phyloP scores from a whole-genome alignment of 2,113 vertebrate genomes.

The Pogona vitticeps region DNA sequence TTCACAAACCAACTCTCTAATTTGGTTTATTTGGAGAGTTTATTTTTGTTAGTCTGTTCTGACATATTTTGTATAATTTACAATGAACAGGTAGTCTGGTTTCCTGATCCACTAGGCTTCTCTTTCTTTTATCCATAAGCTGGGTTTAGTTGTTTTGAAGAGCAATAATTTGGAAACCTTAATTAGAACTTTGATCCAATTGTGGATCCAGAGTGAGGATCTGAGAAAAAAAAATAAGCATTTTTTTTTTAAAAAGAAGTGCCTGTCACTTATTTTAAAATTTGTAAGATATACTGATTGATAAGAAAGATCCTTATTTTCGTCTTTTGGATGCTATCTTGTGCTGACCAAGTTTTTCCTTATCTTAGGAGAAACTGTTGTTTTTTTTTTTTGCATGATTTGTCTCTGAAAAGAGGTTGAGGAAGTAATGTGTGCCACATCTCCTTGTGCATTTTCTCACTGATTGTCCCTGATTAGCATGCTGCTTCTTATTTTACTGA shows the following conservation, averaged over 20 bases:
- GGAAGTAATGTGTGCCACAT: background rate
- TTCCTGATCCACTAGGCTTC: constrained; percentile 29
- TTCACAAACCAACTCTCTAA: too few relatives aligned
- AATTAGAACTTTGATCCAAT: constrained; percentile 62
- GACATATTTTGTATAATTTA: background rate
- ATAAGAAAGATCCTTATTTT: constrained; percentile 21
- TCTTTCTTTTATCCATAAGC: constrained; percentile 43
- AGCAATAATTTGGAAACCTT: constrained; percentile 59
- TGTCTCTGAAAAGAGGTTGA: background rate
- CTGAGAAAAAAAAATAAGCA: constrained; percentile 43
- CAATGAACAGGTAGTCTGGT: constrained; percentile 43
- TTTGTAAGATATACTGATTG: constrained; percentile 47
- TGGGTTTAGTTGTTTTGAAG: constrained; percentile 53
- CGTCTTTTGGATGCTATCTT: background rate
- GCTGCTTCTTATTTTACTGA: too few relatives aligned
- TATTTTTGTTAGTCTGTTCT: too few relatives aligned
- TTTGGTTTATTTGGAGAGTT: too few relatives aligned
- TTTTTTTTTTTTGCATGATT: background rate
- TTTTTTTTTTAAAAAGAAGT: constrained; percentile 51
- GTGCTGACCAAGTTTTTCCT: background rate
- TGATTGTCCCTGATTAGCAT: too few relatives aligned
- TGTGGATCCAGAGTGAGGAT: constrained; percentile 62
- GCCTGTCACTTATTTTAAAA: constrained; percentile 55
- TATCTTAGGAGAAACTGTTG: background rate
- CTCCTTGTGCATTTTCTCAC: background rate